Evolutionary conservation across 1,140 invertebrate genomes (phyloP), one percentile per base, ranked within the genome.

Genomic region (Drosophila erecta): DNA sequence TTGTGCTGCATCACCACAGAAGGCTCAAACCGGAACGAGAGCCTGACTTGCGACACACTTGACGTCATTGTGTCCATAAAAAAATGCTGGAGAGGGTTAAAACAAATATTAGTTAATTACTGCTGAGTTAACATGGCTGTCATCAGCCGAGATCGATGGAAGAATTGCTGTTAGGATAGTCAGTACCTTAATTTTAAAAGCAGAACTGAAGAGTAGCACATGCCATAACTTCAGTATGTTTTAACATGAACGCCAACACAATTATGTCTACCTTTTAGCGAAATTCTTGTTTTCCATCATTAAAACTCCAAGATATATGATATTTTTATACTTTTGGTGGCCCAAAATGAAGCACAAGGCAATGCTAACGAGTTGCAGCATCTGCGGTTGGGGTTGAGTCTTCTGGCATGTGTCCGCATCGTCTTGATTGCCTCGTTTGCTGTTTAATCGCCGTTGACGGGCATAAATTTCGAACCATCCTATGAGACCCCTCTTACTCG

Each of bases 401-500:
- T 41, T 43, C 53, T 75, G 80, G 65, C 81, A 79, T 84, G 80
- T 84, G 80, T 76, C 81, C 57, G 22, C 20, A n/a, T 30, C 35
- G 35, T n/a, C 46, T 35, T 47, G 67, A 70, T 55, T 37, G 56
- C 76, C 64, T 85, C 72, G 69, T 84, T 84, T 80, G 66, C 62
- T 70, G 50, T 54, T 44, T 81, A 85, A 84, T 85, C 81, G 81
- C 72, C 85, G 81, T 73, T 85, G 81, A 85, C 81, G 66, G 59
- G 59, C 81, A 84, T 84, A 85, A 84, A 84, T 84, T 84, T 73
- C 35, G 22, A 35, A 49, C 57, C 27, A 7, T 65, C 51, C 53
- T 37, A n/a, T 14, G 61, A 46, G 74, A 65, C 76, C 58, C 50
- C 30, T 57, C 24, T 54, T 11, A 35, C 30, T 37, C 38, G 43